Evolutionary conservation across 2,113 vertebrate species (phyloP).

Genomic region (Thryonomys swinderianus): DNA sequence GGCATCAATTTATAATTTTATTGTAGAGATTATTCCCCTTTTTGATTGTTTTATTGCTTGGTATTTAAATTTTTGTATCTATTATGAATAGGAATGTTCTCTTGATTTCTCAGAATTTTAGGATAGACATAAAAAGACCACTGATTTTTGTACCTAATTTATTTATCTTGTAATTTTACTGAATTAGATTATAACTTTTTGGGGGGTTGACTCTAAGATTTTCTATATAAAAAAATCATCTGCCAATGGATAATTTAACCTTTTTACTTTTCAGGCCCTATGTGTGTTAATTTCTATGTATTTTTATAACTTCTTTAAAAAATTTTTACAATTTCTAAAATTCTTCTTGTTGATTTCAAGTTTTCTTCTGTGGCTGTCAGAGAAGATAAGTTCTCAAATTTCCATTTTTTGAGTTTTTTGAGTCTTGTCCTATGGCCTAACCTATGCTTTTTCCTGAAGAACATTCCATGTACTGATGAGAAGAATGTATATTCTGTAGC

Average conservation of each 20-base stretch:
- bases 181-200: background rate
- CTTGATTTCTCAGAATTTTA: background rate
- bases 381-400: background rate
- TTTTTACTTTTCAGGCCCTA: no score
- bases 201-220: background rate
- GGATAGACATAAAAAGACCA: background rate
- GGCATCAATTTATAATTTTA: background rate
- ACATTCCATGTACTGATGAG: background rate
- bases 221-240: background rate
- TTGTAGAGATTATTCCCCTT: background rate
- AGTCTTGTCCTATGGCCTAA: background rate
- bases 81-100: background rate
- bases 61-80: background rate
- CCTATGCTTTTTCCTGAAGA: background rate
- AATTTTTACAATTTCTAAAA: background rate
- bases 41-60: background rate
- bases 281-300: background rate
- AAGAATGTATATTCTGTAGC: background rate
- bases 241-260: background rate
- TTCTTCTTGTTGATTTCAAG: background rate
- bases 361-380: background rate
- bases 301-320: background rate
- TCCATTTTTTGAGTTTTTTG: background rate
- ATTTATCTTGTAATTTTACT: background rate
- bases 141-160: background rate